Evolutionary conservation across 2,888 invertebrate genomes (phyloP).

Genomic region (Brachypalpus laphriformis): DNA sequence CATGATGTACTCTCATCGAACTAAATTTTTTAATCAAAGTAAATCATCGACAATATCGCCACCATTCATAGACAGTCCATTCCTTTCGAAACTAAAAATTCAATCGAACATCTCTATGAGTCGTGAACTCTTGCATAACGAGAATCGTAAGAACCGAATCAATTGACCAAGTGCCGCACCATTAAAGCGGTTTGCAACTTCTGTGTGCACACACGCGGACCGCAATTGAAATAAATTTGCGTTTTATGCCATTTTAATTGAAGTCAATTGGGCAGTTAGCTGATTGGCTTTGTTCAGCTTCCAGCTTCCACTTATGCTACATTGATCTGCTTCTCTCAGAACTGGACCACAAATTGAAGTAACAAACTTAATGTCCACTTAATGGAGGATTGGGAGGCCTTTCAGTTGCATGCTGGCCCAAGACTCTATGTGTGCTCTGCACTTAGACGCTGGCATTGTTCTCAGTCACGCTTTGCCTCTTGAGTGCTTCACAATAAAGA

Average conservation of each 20-base stretch:
- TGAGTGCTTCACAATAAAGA: background rate
- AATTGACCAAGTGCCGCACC: background rate
- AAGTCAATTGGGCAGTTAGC: conserved; percentile 21
- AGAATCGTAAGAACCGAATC: background rate
- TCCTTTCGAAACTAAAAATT: background rate
- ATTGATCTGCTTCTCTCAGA: background rate
- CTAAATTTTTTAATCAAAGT: background rate
- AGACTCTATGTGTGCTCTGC: background rate
- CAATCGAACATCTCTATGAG: background rate
- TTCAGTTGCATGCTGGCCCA: background rate
- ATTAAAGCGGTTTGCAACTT: background rate
- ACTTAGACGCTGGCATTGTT: conserved; percentile 5
- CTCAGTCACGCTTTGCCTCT: conserved; percentile 26
- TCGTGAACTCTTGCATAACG: background rate
- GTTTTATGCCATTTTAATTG: conserved; percentile 21
- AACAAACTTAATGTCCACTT: background rate
- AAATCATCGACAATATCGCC: background rate
- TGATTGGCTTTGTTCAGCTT: background rate
- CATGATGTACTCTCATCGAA: background rate
- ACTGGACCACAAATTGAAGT: background rate
- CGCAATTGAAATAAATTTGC: conserved; percentile 26
- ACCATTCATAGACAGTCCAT: background rate
- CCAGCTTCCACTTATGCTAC: background rate
- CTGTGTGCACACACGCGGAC: background rate
- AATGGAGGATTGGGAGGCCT: background rate